Evolutionary conservation across 2,888 invertebrate species (phyloP).

Genomic region (Drosophila stalkeri): DNA sequence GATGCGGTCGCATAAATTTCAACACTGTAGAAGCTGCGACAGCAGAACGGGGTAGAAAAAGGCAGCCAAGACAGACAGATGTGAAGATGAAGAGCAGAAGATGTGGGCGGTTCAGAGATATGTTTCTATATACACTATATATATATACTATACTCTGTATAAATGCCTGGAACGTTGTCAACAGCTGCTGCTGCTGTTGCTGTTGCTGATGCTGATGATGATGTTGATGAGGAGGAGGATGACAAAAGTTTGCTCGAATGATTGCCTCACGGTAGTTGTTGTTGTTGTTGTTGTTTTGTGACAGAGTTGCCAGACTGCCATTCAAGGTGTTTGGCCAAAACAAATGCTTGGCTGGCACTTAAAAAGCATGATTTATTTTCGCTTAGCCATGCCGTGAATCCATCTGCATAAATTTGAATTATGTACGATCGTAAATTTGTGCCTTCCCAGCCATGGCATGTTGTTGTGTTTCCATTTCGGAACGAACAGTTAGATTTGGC

Average conservation of each 20-base stretch:
- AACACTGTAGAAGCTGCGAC: slow-evolving; percentile 11
- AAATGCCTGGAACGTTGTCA: slow-evolving; percentile 69
- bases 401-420: slow-evolving; percentile 76
- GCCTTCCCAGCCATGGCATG: slow-evolving; percentile 5
- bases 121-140: slow-evolving; percentile 9
- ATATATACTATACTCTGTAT: slow-evolving; percentile 1
- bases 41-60: background rate
- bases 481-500: slow-evolving; percentile 40
- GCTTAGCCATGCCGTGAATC: slow-evolving; percentile 45
- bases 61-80: background rate
- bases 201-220: slow-evolving; percentile 42
- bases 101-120: slow-evolving; percentile 42
- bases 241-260: slow-evolving; percentile 40
- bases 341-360: slow-evolving; percentile 27
- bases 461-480: slow-evolving; percentile 37
- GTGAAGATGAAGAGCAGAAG: background rate
- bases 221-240: slow-evolving; percentile 43
- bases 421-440: slow-evolving; percentile 62
- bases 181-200: slow-evolving; percentile 53
- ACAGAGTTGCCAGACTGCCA: slow-evolving; percentile 61
- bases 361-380: slow-evolving; percentile 68
- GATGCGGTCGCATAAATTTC: slow-evolving; percentile 76
- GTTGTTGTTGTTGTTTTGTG: background rate
- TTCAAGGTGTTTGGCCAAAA: slow-evolving; percentile 53
- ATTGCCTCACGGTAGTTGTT: slow-evolving; percentile 61